Evolutionary conservation across 2,888 invertebrate species (phyloP).

Genomic region (Dichetophora obliterata): DNA sequence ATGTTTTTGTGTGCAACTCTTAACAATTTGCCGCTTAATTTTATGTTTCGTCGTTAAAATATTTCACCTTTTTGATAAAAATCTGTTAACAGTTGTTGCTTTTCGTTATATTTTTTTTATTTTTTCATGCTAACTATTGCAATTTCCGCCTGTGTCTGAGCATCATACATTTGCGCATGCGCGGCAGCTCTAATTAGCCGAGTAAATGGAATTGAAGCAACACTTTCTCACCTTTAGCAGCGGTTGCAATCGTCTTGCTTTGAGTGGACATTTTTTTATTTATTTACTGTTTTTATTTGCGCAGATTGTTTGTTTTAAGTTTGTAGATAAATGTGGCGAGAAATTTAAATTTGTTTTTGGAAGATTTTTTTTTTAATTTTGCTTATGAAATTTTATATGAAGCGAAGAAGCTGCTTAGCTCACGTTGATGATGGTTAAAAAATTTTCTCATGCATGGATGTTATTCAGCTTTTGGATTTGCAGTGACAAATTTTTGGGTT

Average conservation of each 20-base stretch:
- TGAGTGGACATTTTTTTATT: conserved; percentile 29
- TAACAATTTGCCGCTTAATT: conserved; percentile 31
- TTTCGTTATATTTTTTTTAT: not conserved
- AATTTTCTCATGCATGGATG: too few relatives aligned
- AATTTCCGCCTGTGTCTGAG: not conserved
- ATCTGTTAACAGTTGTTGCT: conserved; percentile 47
- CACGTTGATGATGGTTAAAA: too few relatives aligned
- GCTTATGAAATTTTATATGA: too few relatives aligned
- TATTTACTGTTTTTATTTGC: too few relatives aligned
- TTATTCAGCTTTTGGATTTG: too few relatives aligned
- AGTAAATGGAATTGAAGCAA: conserved; percentile 66
- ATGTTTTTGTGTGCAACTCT: too few relatives aligned
- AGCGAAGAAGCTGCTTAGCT: too few relatives aligned
- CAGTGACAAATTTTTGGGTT: too few relatives aligned
- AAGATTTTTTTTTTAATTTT: too few relatives aligned
- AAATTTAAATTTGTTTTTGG: conserved; percentile 55
- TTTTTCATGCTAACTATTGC: conserved; percentile 19
- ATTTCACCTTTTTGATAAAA: conserved; percentile 65
- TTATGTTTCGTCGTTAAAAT: conserved; percentile 60
- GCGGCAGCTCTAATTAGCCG: conserved; percentile 68
- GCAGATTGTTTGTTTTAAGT: too few relatives aligned
- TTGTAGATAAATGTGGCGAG: conserved; percentile 52
- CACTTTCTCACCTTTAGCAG: conserved; percentile 60
- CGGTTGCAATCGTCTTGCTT: too few relatives aligned
- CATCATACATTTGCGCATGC: conserved; percentile 55